These are phyloP conservation scores for Tridacna gigas DNA, from an alignment of 2,888 invertebrate species.

Conservation along the genomic window DNA sequence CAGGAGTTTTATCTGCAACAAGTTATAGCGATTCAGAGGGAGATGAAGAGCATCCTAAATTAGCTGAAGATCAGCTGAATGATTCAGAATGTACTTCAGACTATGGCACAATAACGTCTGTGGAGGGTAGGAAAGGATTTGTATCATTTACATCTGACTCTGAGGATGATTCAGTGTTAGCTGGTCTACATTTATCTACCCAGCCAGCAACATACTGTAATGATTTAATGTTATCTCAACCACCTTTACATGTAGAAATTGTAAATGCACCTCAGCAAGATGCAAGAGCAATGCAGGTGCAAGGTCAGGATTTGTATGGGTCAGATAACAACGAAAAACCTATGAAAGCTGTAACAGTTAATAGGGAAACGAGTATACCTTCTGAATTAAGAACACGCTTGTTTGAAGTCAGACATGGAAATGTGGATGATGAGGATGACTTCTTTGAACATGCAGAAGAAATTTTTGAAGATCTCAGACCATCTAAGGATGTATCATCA, in stretches of 20 bases:
- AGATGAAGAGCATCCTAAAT: background rate
- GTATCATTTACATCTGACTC: constrained; percentile 64
- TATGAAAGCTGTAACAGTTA: constrained; percentile 24
- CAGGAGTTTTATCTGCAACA: constrained; percentile 54
- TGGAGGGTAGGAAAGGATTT: constrained; percentile 67
- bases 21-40: constrained; percentile 34
- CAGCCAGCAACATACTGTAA: background rate
- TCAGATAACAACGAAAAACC: constrained; percentile 21
- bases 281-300: constrained; percentile 24
- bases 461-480: constrained; percentile 10
- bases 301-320: constrained; percentile 38
- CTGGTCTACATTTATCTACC: constrained; percentile 23
- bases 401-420: constrained; percentile 10
- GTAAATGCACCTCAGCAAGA: constrained; percentile 25
- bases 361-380: background rate
- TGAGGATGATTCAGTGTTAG: constrained; percentile 36
- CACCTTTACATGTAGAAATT: constrained; percentile 35
- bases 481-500: constrained; percentile 22
- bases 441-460: constrained; percentile 22
- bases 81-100: constrained; percentile 68
- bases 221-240: background rate
- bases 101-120: constrained; percentile 69
- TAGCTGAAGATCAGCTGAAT: constrained; percentile 30
- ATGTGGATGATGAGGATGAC: constrained; percentile 12
- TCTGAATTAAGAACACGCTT: constrained; percentile 3